A percentile compares a stretch with the other conserved stretches of the same genome.
Evolutionary conservation across 2,797 vertebrate genomes (phyloP).

Genomic region (Coendou prehensilis): DNA sequence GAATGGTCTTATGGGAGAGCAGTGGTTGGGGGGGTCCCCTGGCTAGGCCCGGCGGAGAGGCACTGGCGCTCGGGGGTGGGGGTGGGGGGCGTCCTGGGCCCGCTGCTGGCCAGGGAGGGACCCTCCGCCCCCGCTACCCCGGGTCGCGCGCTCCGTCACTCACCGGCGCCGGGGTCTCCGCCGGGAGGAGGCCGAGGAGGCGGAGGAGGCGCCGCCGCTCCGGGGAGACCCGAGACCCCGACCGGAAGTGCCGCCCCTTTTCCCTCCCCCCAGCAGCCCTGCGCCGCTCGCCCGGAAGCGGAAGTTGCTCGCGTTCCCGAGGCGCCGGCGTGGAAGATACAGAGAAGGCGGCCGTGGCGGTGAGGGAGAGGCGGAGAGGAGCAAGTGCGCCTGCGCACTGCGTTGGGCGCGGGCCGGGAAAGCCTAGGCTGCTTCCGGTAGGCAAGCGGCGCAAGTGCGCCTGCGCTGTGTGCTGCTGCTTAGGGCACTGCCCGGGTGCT

Average conservation of each 20-base stretch:
- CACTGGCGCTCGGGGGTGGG: constrained; percentile 18
- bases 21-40: not conserved
- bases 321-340: constrained; percentile 76
- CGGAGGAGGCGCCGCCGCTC: constrained; percentile 83
- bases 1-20: not conserved
- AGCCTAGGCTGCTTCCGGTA: constrained; percentile 38
- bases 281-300: constrained; percentile 83
- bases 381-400: constrained; percentile 65
- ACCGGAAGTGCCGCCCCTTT: constrained; percentile 83
- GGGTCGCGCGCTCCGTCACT: constrained; percentile 77
- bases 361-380: not conserved
- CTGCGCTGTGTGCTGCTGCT: constrained; percentile 18
- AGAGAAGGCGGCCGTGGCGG: not conserved
- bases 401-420: not conserved
- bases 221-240: constrained; percentile 85
- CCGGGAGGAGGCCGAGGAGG: constrained; percentile 83
- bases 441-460: not conserved
- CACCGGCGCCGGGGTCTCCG: constrained; percentile 86
- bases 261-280: constrained; percentile 78
- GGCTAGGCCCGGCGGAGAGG: constrained; percentile 52
- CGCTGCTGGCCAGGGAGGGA: constrained; percentile 50
- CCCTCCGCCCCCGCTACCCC: constrained; percentile 67
- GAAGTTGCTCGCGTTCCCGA: constrained; percentile 74
- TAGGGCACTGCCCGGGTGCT: not conserved
- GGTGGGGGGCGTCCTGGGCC: constrained; percentile 2